These are phyloP conservation scores for Lasiommata megera DNA, from an alignment of 2,888 invertebrate genomes.

Conservation along the genomic window DNA sequence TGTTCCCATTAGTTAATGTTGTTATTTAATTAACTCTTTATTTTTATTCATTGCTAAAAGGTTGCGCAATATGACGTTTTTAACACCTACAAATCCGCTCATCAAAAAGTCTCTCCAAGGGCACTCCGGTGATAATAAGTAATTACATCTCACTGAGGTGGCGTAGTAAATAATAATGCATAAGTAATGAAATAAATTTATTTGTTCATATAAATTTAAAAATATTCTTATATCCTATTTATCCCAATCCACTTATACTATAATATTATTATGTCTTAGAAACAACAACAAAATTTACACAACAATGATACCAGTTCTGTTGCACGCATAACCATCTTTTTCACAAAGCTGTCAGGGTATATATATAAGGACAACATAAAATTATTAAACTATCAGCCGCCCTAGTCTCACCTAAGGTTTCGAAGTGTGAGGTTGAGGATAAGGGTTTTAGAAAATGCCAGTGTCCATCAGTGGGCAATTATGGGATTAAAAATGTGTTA, in stretches of 20 bases:
- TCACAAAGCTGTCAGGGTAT: not conserved
- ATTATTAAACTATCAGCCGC: not conserved
- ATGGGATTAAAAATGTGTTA: no score
- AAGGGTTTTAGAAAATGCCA: no score
- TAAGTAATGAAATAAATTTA: slow-evolving; percentile 24
- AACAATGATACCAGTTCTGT: slow-evolving; percentile 33
- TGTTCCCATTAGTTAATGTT: not conserved
- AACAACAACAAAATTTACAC: slow-evolving; percentile 36
- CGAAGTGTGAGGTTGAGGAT: no score
- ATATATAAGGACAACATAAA: not conserved
- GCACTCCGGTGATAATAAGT: no score
- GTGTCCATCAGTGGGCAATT: no score
- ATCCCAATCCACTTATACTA: slow-evolving; percentile 47
- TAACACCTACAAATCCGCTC: not conserved
- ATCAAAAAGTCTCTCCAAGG: no score
- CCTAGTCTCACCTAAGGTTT: no score
- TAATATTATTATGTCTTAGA: slow-evolving; percentile 23
- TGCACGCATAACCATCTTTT: not conserved
- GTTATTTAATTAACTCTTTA: not conserved
- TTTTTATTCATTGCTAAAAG: not conserved
- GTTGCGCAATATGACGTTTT: not conserved
- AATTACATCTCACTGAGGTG: not conserved
- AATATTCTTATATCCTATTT: slow-evolving; percentile 29
- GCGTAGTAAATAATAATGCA: slow-evolving; percentile 10
- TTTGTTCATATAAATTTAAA: slow-evolving; percentile 23